phyloP scores from a whole-genome alignment of 2,113 vertebrate species.

The Salvelinus fontinalis region DNA sequence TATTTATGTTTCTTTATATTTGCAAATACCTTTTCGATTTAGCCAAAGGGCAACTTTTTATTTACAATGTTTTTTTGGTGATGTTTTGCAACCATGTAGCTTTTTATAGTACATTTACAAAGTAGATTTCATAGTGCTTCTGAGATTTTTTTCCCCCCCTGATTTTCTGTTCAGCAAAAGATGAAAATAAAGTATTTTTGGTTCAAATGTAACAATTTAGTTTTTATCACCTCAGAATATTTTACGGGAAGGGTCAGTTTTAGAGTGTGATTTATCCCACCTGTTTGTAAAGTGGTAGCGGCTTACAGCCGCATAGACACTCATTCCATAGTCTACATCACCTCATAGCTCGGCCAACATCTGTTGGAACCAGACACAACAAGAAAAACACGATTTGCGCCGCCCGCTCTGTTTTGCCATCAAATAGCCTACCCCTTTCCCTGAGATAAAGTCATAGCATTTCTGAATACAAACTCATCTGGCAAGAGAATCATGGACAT shows the following conservation, averaged over 20 bases:
- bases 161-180: conserved; percentile 70
- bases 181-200: conserved; percentile 74
- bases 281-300: too few relatives aligned
- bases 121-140: conserved; percentile 77
- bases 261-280: too few relatives aligned
- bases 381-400: background rate
- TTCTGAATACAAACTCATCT: background rate
- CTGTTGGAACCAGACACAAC: background rate
- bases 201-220: conserved; percentile 27
- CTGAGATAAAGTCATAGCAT: background rate
- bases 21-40: conserved; percentile 73
- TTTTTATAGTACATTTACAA: conserved; percentile 77
- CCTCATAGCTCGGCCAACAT: background rate
- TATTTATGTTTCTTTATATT: conserved; percentile 84
- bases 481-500: too few relatives aligned
- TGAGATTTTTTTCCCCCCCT: conserved; percentile 82
- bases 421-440: background rate
- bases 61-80: conserved; percentile 69
- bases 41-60: conserved; percentile 76
- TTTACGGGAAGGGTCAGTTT: background rate
- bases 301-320: background rate
- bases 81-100: conserved; percentile 82
- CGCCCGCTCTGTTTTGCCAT: background rate
- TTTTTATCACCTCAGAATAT: background rate
- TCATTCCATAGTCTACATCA: background rate